phyloP scores from a whole-genome alignment of 1,140 invertebrate species.

The Polypedilum pembai region DNA sequence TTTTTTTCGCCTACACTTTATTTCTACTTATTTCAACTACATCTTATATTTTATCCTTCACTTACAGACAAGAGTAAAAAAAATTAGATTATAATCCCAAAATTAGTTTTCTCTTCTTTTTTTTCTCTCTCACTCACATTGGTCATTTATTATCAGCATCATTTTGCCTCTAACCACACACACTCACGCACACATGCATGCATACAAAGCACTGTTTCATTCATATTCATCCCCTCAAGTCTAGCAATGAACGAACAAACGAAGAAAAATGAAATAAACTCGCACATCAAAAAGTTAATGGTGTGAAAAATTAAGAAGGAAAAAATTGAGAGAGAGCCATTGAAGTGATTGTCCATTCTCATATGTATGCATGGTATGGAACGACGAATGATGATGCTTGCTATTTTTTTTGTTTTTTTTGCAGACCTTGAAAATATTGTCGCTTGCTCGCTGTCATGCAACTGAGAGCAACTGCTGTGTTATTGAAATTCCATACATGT shows the following conservation, averaged over 20 bases:
- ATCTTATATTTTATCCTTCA: background rate
- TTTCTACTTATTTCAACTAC: background rate
- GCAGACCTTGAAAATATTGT: slow-evolving; percentile 1
- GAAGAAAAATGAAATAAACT: slow-evolving; percentile 18
- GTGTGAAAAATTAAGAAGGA: slow-evolving; percentile 23
- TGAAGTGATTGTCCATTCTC: slow-evolving; percentile 5
- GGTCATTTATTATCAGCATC: slow-evolving; percentile 9
- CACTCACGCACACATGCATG: background rate
- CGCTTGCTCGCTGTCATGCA: background rate
- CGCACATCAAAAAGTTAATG: slow-evolving; percentile 25
- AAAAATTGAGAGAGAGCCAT: background rate
- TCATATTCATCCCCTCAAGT: background rate
- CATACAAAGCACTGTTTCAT: background rate
- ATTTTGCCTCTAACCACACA: slow-evolving; percentile 12
- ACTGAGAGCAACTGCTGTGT: slow-evolving; percentile 1
- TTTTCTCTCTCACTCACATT: background rate
- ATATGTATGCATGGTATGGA: background rate
- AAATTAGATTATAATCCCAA: slow-evolving; percentile 19
- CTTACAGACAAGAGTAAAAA: background rate
- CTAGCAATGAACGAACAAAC: background rate
- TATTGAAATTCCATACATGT: slow-evolving; percentile 7
- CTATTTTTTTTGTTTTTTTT: no score
- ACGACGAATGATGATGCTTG: background rate
- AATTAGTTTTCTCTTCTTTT: slow-evolving; percentile 9
- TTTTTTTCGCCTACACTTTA: no score